Percentiles rank a stretch among this genome's conserved stretches.
Evolutionary conservation across 2,888 invertebrate genomes (phyloP).

Genomic region (Gordius sp.): DNA sequence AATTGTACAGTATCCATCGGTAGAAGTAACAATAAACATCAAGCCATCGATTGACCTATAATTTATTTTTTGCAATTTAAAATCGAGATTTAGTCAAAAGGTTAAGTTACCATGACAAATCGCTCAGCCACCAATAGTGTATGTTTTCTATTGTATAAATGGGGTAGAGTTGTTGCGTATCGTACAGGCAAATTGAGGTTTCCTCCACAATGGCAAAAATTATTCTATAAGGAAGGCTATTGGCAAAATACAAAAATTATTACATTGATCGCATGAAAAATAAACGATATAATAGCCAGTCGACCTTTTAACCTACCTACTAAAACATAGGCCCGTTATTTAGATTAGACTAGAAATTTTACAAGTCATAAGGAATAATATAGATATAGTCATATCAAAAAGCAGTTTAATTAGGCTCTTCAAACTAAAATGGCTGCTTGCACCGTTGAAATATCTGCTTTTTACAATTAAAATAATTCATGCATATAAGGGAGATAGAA

Average conservation of each 20-base stretch:
- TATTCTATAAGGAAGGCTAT: conserved; percentile 45
- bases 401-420: too few relatives aligned
- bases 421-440: too few relatives aligned
- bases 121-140: conserved; percentile 62
- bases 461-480: too few relatives aligned
- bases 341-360: too few relatives aligned
- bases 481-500: too few relatives aligned
- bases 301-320: conserved; percentile 28
- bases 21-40: neutral
- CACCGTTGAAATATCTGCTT: too few relatives aligned
- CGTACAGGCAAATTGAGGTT: conserved; percentile 50
- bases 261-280: too few relatives aligned
- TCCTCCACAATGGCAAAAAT: conserved; percentile 71
- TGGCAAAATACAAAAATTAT: too few relatives aligned
- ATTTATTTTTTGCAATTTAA: neutral
- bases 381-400: too few relatives aligned
- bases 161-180: conserved; percentile 53
- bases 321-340: too few relatives aligned
- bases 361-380: too few relatives aligned
- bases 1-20: conserved; percentile 1
- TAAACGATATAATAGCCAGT: too few relatives aligned
- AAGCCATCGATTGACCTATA: neutral
- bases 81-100: neutral
- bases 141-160: conserved; percentile 54
- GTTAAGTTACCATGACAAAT: conserved; percentile 41